Evolutionary conservation across 2,113 vertebrate species (phyloP).

Genomic region (Gorilla gorilla): DNA sequence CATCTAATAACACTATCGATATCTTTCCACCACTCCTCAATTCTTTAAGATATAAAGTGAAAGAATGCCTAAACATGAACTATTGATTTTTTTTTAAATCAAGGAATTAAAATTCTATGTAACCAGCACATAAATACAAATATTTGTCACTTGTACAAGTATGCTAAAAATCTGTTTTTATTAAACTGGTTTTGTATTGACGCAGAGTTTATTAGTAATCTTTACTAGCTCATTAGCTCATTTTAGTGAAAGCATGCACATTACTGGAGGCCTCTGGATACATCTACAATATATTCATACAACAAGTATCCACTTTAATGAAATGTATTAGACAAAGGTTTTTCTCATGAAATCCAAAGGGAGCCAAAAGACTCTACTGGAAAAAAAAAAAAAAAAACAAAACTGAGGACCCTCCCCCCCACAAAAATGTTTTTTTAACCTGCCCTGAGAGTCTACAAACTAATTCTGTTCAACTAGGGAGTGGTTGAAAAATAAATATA

Average conservation of each 20-base stretch:
- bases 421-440: background rate
- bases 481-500: conserved; percentile 10
- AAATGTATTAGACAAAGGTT: conserved; percentile 57
- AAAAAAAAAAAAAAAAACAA: conserved; percentile 60
- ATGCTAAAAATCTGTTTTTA: conserved; percentile 65
- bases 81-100: background rate
- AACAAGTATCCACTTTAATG: conserved; percentile 37
- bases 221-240: conserved; percentile 68
- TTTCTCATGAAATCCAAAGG: conserved; percentile 67
- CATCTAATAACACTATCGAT: background rate
- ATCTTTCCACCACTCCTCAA: conserved; percentile 1
- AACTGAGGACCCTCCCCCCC: background rate
- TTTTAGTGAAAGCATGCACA: conserved; percentile 45
- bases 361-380: conserved; percentile 45
- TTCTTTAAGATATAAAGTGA: conserved; percentile 42
- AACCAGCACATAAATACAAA: conserved; percentile 36
- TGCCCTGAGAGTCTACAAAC: conserved; percentile 55
- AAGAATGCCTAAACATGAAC: conserved; percentile 44
- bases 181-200: conserved; percentile 48
- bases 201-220: conserved; percentile 55
- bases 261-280: conserved; percentile 29
- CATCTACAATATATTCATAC: conserved; percentile 22
- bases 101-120: conserved; percentile 48
- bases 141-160: conserved; percentile 33
- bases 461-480: conserved; percentile 53